phyloP scores from a whole-genome alignment of 1,140 invertebrate species.

The Bombyx mandarina region DNA sequence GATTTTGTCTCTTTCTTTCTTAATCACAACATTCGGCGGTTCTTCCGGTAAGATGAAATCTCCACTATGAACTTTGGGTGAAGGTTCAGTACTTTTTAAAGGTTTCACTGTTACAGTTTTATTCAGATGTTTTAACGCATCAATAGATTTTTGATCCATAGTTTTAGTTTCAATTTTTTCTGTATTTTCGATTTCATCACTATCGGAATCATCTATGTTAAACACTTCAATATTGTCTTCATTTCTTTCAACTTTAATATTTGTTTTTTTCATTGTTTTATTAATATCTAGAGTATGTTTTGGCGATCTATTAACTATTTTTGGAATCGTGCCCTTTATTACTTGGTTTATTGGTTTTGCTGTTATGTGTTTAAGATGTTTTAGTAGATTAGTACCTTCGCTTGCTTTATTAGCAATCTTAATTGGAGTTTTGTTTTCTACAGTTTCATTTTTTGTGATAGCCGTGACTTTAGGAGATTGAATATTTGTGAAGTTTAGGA shows the following conservation, averaged over 20 bases:
- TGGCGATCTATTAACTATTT: too few species aligned
- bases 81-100: conserved; percentile 6
- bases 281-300: too few species aligned
- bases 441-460: too few species aligned
- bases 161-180: conserved; percentile 5
- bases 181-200: conserved; percentile 26
- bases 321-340: conserved; percentile 11
- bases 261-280: too few species aligned
- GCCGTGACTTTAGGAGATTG: too few species aligned
- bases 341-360: conserved; percentile 28
- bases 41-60: too few species aligned
- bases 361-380: conserved; percentile 40
- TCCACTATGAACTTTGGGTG: neutral
- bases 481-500: too few species aligned
- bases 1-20: neutral
- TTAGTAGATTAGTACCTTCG: conserved; percentile 32
- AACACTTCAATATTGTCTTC: conserved; percentile 46
- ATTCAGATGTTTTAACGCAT: conserved; percentile 24
- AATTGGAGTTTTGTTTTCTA: too few species aligned
- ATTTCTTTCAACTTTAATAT: conserved; percentile 13
- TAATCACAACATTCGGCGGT: neutral
- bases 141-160: conserved; percentile 7
- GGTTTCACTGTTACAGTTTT: conserved; percentile 39
- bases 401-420: too few species aligned
- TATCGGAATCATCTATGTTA: conserved; percentile 59